Percentiles rank a stretch among this genome's conserved stretches.
Evolutionary conservation across 2,113 vertebrate species (phyloP).

Genomic region (Callospermophilus lateralis): DNA sequence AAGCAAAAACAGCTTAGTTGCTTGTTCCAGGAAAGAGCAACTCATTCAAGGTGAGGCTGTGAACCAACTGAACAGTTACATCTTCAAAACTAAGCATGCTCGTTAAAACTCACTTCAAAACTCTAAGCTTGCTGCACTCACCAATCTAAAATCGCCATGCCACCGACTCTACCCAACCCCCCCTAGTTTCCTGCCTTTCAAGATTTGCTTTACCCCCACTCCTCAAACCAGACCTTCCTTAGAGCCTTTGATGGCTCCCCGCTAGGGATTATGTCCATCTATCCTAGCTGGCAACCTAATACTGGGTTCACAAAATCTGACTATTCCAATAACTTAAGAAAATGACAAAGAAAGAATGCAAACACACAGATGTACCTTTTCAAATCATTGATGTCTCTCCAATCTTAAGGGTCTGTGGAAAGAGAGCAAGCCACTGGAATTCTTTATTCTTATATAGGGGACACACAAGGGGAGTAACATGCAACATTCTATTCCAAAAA

Average conservation of each 20-base stretch:
- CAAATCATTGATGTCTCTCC: too few species aligned
- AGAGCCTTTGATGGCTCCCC: neutral
- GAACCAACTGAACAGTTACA: neutral
- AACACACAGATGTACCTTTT: too few species aligned
- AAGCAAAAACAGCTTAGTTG: neutral
- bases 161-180: neutral
- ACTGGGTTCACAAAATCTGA: too few species aligned
- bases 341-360: too few species aligned
- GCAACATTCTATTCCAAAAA: too few species aligned
- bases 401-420: too few species aligned
- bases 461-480: too few species aligned
- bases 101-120: slow-evolving; percentile 27
- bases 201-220: neutral
- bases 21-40: neutral
- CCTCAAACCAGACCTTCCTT: neutral
- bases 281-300: too few species aligned
- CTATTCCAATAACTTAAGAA: too few species aligned
- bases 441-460: too few species aligned
- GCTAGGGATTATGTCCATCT: neutral
- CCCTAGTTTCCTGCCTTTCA: neutral
- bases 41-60: neutral
- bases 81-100: neutral
- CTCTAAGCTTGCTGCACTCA: neutral
- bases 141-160: neutral
- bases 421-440: too few species aligned